Evolutionary conservation across 2,888 invertebrate genomes (phyloP).

Genomic region (Teleogryllus oceanicus): DNA sequence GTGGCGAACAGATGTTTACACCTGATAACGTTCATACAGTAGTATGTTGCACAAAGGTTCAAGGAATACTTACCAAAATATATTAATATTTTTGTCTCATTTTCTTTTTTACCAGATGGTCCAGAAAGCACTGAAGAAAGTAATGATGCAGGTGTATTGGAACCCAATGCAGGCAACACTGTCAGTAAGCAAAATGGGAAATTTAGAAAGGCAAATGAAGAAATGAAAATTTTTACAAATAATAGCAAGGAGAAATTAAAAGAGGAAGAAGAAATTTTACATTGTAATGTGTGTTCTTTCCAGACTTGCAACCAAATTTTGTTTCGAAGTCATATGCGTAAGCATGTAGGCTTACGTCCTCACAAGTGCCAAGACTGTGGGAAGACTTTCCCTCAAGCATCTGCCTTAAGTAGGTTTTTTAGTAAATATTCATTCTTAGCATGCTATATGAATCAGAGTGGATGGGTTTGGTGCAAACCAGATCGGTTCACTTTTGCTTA

Average conservation of each 20-base stretch:
- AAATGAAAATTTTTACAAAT: not conserved
- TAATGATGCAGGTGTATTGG: not conserved
- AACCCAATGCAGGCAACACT: not conserved
- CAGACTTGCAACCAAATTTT: slow-evolving; percentile 22
- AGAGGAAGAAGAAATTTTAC: not conserved
- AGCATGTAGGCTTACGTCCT: slow-evolving; percentile 31
- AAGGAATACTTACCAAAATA: too few species aligned
- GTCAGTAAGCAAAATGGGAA: not conserved
- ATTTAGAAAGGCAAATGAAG: not conserved
- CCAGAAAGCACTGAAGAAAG: not conserved
- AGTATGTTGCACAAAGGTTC: too few species aligned
- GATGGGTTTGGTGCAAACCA: not conserved
- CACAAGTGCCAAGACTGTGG: slow-evolving; percentile 36
- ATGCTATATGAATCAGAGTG: slow-evolving; percentile 36
- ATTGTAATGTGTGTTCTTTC: slow-evolving; percentile 27
- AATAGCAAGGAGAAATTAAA: not conserved
- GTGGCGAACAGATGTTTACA: too few species aligned
- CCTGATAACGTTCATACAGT: too few species aligned
- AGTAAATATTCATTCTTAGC: slow-evolving; percentile 27
- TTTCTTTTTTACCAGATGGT: not conserved
- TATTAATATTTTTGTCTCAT: too few species aligned
- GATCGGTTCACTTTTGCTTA: too few species aligned
- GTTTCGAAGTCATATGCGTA: slow-evolving; percentile 28
- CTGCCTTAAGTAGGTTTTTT: slow-evolving; percentile 33
- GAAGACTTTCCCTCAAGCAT: slow-evolving; percentile 35